A percentile compares a stretch with the other conserved stretches of the same genome.
These are phyloP conservation scores for Limnephilus marmoratus DNA, from an alignment of 2,888 invertebrate genomes.

Conservation along the genomic window DNA sequence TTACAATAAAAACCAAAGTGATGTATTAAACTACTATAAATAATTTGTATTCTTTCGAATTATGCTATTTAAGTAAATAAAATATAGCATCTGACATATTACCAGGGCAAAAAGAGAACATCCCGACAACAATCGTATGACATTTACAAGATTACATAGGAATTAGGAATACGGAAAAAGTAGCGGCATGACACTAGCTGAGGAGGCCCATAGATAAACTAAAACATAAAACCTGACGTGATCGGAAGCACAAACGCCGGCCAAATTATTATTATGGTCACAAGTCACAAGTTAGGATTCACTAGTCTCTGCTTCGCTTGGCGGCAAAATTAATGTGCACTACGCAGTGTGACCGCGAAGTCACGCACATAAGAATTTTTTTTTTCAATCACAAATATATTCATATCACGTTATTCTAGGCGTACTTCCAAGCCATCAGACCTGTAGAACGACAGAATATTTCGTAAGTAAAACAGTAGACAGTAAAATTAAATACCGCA, in stretches of 20 bases:
- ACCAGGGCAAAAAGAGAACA: slow-evolving; percentile 20
- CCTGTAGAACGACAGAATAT: background rate
- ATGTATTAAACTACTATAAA: slow-evolving; percentile 43
- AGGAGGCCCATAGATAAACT: slow-evolving; percentile 36
- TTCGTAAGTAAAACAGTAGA: background rate
- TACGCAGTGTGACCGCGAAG: background rate
- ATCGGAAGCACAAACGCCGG: background rate
- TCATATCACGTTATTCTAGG: background rate
- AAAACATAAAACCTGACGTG: background rate
- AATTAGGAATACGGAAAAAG: background rate
- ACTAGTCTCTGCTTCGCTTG: background rate
- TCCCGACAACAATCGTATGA: slow-evolving; percentile 39
- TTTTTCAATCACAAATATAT: background rate
- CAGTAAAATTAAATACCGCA: background rate
- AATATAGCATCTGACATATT: slow-evolving; percentile 37
- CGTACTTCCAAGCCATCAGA: background rate
- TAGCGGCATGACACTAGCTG: slow-evolving; percentile 14
- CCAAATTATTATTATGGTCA: background rate
- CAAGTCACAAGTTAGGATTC: background rate
- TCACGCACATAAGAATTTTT: background rate
- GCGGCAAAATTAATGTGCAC: background rate
- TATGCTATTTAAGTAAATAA: background rate
- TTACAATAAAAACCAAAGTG: background rate
- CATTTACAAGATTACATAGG: slow-evolving; percentile 12
- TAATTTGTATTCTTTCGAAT: background rate